phyloP scores from a whole-genome alignment of 2,888 invertebrate genomes.

The Pammene fasciana region DNA sequence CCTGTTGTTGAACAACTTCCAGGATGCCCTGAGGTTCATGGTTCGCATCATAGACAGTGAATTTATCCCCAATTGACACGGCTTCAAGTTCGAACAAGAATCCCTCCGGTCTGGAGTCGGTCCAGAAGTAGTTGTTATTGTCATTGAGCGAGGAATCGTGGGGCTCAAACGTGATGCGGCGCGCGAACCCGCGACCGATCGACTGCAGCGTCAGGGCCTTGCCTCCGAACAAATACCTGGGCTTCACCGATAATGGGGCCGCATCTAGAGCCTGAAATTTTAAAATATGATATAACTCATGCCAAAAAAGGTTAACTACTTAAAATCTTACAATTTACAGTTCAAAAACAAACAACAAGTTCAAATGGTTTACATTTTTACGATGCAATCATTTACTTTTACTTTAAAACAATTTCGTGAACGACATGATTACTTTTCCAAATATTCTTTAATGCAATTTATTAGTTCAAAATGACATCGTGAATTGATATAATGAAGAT shows the following conservation, averaged over 20 bases:
- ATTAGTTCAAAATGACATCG: not conserved
- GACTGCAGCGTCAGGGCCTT: slow-evolving; percentile 86
- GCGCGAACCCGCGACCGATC: slow-evolving; percentile 89
- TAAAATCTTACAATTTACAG: slow-evolving; percentile 15
- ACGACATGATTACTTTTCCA: slow-evolving; percentile 61
- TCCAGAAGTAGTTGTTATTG: slow-evolving; percentile 90
- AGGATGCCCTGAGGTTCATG: slow-evolving; percentile 86
- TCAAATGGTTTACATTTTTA: not conserved
- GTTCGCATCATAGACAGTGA: slow-evolving; percentile 87
- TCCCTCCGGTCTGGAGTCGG: slow-evolving; percentile 88
- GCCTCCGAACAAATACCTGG: slow-evolving; percentile 85
- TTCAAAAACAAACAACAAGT: slow-evolving; percentile 43
- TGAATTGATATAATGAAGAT: slow-evolving; percentile 19
- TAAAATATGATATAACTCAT: slow-evolving; percentile 54
- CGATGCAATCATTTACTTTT: slow-evolving; percentile 8
- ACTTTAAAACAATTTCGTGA: slow-evolving; percentile 23
- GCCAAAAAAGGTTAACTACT: slow-evolving; percentile 44
- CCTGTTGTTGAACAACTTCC: slow-evolving; percentile 87
- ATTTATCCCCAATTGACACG: slow-evolving; percentile 87
- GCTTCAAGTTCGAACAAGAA: slow-evolving; percentile 88
- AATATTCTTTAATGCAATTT: not conserved
- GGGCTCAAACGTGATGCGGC: slow-evolving; percentile 88
- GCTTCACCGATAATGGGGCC: slow-evolving; percentile 75
- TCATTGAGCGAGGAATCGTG: slow-evolving; percentile 84
- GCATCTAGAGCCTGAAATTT: slow-evolving; percentile 76